Evolutionary conservation across 2,797 vertebrate genomes (phyloP).

Genomic region (Microcaecilia unicolor): DNA sequence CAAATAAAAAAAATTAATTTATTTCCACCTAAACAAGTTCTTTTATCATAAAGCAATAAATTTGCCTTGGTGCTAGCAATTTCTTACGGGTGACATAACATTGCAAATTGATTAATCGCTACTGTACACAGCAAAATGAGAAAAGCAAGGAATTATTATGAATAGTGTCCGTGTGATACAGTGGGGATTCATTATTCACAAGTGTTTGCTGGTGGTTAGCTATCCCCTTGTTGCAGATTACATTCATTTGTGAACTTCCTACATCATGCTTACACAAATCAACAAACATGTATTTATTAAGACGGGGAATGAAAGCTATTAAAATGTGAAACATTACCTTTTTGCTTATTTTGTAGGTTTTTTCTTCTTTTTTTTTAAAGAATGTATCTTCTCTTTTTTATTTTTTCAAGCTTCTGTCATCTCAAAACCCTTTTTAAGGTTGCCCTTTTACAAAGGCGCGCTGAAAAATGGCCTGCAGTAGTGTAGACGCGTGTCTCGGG

Average conservation of each 20-base stretch:
- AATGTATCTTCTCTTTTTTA: too few species aligned
- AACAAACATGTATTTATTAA: slow-evolving; percentile 80
- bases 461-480: too few species aligned
- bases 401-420: too few species aligned
- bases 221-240: slow-evolving; percentile 64
- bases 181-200: slow-evolving; percentile 96
- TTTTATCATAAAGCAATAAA: slow-evolving; percentile 83
- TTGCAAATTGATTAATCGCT: slow-evolving; percentile 80
- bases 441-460: too few species aligned
- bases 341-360: too few species aligned
- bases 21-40: slow-evolving; percentile 78
- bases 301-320: slow-evolving; percentile 73
- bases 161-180: slow-evolving; percentile 83
- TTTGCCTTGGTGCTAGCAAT: slow-evolving; percentile 77
- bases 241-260: slow-evolving; percentile 79
- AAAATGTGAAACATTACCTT: slow-evolving; percentile 71
- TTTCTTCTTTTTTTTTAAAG: too few species aligned
- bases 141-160: slow-evolving; percentile 92
- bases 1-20: slow-evolving; percentile 74
- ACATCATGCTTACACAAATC: slow-evolving; percentile 78
- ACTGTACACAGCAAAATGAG: slow-evolving; percentile 70
- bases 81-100: slow-evolving; percentile 79
- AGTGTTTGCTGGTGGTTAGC: slow-evolving; percentile 71
- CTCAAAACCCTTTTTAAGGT: too few species aligned
- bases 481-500: too few species aligned